These are phyloP conservation scores for Crotalus helleri DNA, from an alignment of 2,113 vertebrate species.

Conservation along the genomic window DNA sequence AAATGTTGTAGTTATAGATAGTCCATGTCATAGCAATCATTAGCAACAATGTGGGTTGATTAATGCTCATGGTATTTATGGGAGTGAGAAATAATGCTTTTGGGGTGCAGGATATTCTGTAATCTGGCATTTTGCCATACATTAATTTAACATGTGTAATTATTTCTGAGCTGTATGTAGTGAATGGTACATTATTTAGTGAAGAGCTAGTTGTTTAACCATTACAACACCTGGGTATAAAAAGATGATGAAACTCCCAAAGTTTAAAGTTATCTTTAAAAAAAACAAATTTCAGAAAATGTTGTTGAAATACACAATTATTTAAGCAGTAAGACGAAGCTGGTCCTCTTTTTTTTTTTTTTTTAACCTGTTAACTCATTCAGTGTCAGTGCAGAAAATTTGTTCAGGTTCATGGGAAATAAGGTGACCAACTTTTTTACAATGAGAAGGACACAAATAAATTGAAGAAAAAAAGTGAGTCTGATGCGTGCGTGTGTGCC, in stretches of 20 bases:
- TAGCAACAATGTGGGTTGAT: neutral
- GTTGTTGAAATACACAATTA: neutral
- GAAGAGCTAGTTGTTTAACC: neutral
- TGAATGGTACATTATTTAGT: neutral
- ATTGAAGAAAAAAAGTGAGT: too few species aligned
- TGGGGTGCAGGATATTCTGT: neutral
- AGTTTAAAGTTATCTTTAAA: neutral
- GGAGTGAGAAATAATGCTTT: neutral
- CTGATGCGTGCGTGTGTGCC: too few species aligned
- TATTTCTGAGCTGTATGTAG: neutral
- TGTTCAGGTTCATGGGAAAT: neutral
- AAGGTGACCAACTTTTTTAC: too few species aligned
- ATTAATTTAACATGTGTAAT: neutral
- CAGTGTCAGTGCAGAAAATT: neutral
- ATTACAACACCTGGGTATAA: neutral
- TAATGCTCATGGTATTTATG: neutral
- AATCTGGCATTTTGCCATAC: neutral
- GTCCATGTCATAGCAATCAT: too few species aligned
- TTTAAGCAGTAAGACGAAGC: neutral
- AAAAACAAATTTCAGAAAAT: neutral
- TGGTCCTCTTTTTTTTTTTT: neutral
- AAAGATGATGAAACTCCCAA: neutral
- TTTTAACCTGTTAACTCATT: neutral
- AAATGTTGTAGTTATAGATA: neutral
- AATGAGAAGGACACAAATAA: too few species aligned